Conservation (phyloP, 2,888 invertebrate genomes). For the Drosophila lutescens region DNA sequence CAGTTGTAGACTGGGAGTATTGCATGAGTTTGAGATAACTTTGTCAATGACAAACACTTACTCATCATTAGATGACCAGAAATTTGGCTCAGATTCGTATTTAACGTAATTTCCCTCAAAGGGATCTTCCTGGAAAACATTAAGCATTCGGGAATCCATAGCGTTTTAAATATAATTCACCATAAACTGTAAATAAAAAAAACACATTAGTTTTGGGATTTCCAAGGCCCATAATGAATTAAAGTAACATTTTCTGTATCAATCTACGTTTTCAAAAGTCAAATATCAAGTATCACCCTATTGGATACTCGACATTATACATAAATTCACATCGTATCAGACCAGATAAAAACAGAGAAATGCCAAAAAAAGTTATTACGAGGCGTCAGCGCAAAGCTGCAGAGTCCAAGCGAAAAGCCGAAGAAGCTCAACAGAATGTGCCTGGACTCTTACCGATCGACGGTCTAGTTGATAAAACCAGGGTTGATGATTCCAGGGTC, state of each 20-base stretch:
- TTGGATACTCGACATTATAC: no score
- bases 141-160: slow-evolving; percentile 84
- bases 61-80: slow-evolving; percentile 83
- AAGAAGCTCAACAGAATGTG: neutral
- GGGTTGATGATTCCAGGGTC: neutral
- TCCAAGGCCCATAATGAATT: neutral
- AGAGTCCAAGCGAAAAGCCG: slow-evolving; percentile 17
- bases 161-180: neutral
- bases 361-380: slow-evolving; percentile 65
- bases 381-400: slow-evolving; percentile 68
- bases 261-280: neutral
- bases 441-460: neutral
- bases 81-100: slow-evolving; percentile 77
- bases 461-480: no score
- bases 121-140: slow-evolving; percentile 83
- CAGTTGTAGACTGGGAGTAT: slow-evolving; percentile 75
- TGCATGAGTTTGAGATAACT: slow-evolving; percentile 2
- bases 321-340: neutral
- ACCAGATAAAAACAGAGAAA: neutral
- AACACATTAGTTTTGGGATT: neutral
- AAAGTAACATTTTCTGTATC: neutral
- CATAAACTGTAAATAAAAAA: slow-evolving; percentile 7
- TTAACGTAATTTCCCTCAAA: slow-evolving; percentile 82
- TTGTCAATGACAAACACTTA: slow-evolving; percentile 58
- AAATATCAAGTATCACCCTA: neutral